Conservation (phyloP, 2,113 vertebrate species). For the Salvelinus namaycush region DNA sequence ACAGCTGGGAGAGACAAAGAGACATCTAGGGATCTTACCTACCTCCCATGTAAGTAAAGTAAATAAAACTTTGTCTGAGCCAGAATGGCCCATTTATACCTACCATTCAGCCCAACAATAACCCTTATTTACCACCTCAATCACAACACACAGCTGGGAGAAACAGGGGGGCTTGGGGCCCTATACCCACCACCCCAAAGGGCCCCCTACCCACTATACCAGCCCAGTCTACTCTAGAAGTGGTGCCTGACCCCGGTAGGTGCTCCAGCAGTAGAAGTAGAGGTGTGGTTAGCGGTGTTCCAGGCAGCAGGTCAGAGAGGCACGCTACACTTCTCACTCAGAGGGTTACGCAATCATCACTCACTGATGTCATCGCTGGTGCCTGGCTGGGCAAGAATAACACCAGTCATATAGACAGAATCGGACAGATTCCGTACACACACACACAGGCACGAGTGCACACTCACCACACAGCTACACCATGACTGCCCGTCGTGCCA, state of each 20-base stretch:
- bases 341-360: conserved; percentile 33
- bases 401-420: neutral
- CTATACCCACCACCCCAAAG: neutral
- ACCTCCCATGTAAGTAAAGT: too few species aligned
- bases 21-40: too few species aligned
- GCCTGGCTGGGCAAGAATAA: conserved; percentile 17
- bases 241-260: too few species aligned
- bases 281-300: conserved; percentile 24
- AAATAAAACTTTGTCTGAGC: too few species aligned
- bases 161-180: neutral
- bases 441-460: neutral
- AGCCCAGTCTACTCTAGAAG: neutral
- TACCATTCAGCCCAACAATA: too few species aligned
- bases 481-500: too few species aligned
- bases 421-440: neutral
- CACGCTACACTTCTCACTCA: conserved; percentile 4
- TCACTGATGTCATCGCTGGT: conserved; percentile 51
- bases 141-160: conserved; percentile 12
- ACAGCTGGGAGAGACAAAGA: too few species aligned
- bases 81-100: too few species aligned
- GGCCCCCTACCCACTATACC: neutral
- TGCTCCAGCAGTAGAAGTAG: too few species aligned
- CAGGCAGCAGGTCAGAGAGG: neutral
- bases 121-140: conserved; percentile 19
- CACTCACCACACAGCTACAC: neutral